Evolutionary conservation across 2,113 vertebrate genomes (phyloP).

Genomic region (Peucedramus taeniatus): DNA sequence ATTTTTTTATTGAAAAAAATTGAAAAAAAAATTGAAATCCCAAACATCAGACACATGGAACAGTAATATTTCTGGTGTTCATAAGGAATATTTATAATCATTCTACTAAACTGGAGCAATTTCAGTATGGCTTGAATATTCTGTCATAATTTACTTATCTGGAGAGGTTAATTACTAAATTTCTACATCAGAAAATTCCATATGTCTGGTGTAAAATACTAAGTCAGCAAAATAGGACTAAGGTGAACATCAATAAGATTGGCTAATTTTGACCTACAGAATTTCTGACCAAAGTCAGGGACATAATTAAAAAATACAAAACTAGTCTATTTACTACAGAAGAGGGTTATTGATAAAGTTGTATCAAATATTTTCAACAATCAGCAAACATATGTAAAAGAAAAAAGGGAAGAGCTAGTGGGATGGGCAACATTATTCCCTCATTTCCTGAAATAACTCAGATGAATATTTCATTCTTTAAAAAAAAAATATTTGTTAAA

Average conservation of each 20-base stretch:
- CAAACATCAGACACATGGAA: neutral
- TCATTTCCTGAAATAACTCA: neutral
- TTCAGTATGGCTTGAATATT: neutral
- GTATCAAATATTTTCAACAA: neutral
- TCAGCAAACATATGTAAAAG: neutral
- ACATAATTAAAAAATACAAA: neutral
- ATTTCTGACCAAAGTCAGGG: neutral
- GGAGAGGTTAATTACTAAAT: neutral
- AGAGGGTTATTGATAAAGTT: neutral
- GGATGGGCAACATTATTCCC: neutral
- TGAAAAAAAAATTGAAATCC: neutral
- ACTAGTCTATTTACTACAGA: neutral
- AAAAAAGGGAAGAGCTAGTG: neutral
- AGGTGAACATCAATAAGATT: neutral
- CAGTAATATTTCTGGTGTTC: neutral
- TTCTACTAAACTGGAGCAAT: neutral
- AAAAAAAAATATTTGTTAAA: neutral
- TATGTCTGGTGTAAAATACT: neutral
- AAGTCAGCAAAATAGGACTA: neutral
- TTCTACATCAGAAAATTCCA: neutral
- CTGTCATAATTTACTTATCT: neutral
- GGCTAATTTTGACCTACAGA: neutral
- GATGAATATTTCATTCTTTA: neutral
- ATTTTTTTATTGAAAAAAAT: too few species aligned
- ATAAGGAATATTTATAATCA: neutral